phyloP scores from a whole-genome alignment of 2,797 vertebrate genomes.

The Psittacula echo region DNA sequence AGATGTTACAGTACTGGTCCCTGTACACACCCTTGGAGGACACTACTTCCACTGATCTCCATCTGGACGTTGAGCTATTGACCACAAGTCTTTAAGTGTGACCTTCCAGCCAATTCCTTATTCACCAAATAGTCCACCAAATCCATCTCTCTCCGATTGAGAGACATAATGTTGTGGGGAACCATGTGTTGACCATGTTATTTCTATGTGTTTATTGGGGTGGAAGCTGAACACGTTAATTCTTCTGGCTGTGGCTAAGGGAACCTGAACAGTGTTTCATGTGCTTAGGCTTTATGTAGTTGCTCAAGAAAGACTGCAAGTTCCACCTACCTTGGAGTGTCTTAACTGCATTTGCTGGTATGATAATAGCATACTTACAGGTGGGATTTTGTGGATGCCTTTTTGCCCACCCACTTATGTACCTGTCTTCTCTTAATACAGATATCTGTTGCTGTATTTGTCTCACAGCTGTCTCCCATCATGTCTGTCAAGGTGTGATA shows the following conservation, averaged over 20 bases:
- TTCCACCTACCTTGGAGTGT: background rate
- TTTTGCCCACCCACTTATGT: background rate
- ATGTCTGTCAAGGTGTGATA: background rate
- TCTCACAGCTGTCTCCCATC: background rate
- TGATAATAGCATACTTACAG: background rate
- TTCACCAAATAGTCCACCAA: background rate
- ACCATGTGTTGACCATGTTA: background rate
- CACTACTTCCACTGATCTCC: background rate
- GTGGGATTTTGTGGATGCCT: background rate
- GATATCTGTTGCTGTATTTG: background rate
- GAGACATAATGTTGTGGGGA: background rate
- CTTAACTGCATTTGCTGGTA: background rate
- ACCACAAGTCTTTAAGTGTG: accelerated
- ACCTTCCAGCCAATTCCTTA: background rate
- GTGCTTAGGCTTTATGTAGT: background rate
- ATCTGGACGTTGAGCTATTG: accelerated
- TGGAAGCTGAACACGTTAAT: background rate
- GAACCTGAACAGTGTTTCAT: background rate
- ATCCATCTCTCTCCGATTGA: background rate
- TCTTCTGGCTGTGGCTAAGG: background rate
- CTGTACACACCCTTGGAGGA: accelerated
- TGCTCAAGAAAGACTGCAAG: background rate
- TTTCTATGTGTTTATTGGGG: background rate
- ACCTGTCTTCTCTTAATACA: background rate
- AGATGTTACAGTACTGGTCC: background rate